These are phyloP conservation scores for Drosophila ustulata DNA, from an alignment of 2,888 invertebrate genomes.

Conservation along the genomic window DNA sequence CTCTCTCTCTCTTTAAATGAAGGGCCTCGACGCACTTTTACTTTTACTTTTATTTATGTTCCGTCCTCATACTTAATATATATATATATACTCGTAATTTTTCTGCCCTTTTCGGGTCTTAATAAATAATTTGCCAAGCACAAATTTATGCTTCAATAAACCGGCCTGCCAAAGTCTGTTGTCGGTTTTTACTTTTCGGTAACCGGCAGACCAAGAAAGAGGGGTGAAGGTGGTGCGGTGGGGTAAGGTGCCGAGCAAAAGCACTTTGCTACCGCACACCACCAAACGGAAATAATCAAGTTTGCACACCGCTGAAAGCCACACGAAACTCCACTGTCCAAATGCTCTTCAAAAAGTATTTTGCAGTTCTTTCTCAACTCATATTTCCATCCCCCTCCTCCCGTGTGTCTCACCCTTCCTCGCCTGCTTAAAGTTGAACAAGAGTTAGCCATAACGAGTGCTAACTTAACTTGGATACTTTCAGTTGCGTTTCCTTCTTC, in stretches of 20 bases:
- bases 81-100: slow-evolving; percentile 7
- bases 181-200: slow-evolving; percentile 34
- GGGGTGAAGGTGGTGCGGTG: not conserved
- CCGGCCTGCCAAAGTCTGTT: slow-evolving; percentile 48
- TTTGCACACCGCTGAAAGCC: slow-evolving; percentile 71
- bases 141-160: slow-evolving; percentile 77
- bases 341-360: slow-evolving; percentile 69
- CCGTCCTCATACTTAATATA: not conserved
- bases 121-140: slow-evolving; percentile 75
- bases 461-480: slow-evolving; percentile 29
- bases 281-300: slow-evolving; percentile 71
- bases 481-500: slow-evolving; percentile 10
- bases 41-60: slow-evolving; percentile 22
- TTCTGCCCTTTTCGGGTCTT: slow-evolving; percentile 60
- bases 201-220: slow-evolving; percentile 7
- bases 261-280: slow-evolving; percentile 30
- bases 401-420: not conserved
- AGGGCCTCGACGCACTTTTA: slow-evolving; percentile 49
- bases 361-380: slow-evolving; percentile 39
- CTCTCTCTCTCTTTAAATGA: slow-evolving; percentile 46
- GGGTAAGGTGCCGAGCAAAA: slow-evolving; percentile 8
- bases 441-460: slow-evolving; percentile 40
- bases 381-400: slow-evolving; percentile 39
- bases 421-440: slow-evolving; percentile 31
- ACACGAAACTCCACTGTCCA: slow-evolving; percentile 66